These are phyloP conservation scores for Muntiacus muntjak DNA, from an alignment of 2,113 vertebrate genomes.

Conservation along the genomic window DNA sequence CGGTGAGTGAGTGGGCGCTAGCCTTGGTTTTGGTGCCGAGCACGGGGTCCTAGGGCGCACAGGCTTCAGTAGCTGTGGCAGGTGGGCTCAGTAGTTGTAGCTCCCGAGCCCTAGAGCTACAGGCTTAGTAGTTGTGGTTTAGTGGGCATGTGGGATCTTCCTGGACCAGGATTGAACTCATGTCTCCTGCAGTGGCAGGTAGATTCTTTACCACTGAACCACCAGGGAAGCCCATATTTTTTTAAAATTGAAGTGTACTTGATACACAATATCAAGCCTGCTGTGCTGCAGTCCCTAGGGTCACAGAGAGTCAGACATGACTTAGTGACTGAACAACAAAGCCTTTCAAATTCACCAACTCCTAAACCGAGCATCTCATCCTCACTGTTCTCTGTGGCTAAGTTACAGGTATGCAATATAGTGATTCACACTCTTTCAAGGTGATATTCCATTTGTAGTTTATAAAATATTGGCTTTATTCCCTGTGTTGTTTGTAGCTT, in stretches of 20 bases:
- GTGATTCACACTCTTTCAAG: not conserved
- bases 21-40: not conserved
- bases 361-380: not conserved
- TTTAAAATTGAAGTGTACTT: fast-evolving
- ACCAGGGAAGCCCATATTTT: not conserved
- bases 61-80: not conserved
- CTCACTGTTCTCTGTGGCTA: not conserved
- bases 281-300: not conserved
- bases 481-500: not conserved
- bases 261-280: not conserved
- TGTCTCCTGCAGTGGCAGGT: not conserved
- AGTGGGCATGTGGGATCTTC: not conserved
- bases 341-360: not conserved
- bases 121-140: not conserved
- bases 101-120: not conserved
- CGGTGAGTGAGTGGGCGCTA: fast-evolving
- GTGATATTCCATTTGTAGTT: not conserved
- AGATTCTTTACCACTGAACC: not conserved
- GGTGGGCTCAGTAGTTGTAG: not conserved
- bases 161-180: not conserved
- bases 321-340: not conserved
- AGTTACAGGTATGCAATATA: too few relatives aligned
- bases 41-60: not conserved
- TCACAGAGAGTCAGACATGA: not conserved
- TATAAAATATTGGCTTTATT: not conserved